Evolutionary conservation across 2,113 vertebrate genomes (phyloP), one percentile per base, ranked within the genome.

Genomic region (Seriola dumerili): DNA sequence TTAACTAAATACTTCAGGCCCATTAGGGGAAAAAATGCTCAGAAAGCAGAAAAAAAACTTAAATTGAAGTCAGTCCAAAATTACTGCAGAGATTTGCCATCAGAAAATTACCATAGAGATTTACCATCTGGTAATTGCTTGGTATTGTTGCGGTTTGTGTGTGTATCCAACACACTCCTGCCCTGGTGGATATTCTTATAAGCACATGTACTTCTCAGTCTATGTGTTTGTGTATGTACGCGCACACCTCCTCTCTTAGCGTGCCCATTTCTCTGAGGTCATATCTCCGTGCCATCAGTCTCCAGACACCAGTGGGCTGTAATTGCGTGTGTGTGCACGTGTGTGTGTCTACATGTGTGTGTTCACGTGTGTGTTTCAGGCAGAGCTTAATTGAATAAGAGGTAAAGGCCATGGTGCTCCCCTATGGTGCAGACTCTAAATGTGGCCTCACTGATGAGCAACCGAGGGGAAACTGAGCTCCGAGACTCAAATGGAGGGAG

Each of bases 21-120:
- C 76, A 81, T 75, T 72, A 44, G 63, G 57, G 68, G 23, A 8
- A 55, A 73, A 76, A 50, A 84, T 8, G 42, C 65, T 65, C 29
- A 65, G 36, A 81, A 80, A 80, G 23, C 3, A 29, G 16, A 10
- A 23, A 55, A 36, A 77, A 67, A 83, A 81, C 16, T 84, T 29
- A 81, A 92, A 91, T 91, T 91, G 86, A 91, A 93, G 74, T 80
- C 29, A 14, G n/a, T 83, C 76, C 85, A 92, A 90, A 92, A 93
- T 91, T 82, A 85, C 88, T 81, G 23, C 54, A n/a, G 88, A 93
- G 91, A 88, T 86, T 85, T 88, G 16, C 64, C 57, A 74, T 88
- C 70, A 71, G 83, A 91, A 87, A 93, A 90, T 92, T 76, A 88
- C 87, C 85, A 65, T n/a, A 19, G 91, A 89, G 92, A 84, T 77